Percentiles rank a stretch among this genome's conserved stretches.
phyloP scores from a whole-genome alignment of 2,888 invertebrate species.

The Apamea anceps region DNA sequence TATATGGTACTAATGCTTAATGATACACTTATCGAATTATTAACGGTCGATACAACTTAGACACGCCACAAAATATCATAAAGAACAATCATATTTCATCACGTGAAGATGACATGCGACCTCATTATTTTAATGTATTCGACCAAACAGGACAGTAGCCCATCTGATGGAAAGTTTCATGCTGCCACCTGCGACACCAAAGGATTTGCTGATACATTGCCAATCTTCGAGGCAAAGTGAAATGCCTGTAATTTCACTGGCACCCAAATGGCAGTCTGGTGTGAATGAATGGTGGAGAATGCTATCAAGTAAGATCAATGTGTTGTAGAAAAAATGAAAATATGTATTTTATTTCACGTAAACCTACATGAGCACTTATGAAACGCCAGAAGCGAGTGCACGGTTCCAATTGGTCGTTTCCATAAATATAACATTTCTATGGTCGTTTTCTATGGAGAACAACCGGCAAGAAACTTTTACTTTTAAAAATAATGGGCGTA shows the following conservation, averaged over 20 bases:
- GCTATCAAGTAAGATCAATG: not conserved
- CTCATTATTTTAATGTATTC: constrained; percentile 3
- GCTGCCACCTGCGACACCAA: not conserved
- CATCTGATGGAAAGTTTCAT: not conserved
- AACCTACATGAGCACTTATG: not conserved
- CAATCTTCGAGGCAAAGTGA: constrained; percentile 3
- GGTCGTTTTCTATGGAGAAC: not conserved
- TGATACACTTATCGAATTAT: constrained; percentile 14
- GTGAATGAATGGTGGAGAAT: not conserved
- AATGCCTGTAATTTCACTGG: not conserved
- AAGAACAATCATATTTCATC: not conserved
- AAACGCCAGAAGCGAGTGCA: not conserved
- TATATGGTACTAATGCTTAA: not conserved
- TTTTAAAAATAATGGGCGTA: not conserved
- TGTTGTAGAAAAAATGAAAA: not conserved
- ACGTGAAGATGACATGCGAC: not conserved
- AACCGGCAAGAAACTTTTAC: no score
- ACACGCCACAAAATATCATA: not conserved
- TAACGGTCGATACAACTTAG: not conserved
- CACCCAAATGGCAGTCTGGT: not conserved
- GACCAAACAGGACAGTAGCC: not conserved
- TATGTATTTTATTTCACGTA: not conserved
- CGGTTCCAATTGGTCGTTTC: not conserved
- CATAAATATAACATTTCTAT: not conserved
- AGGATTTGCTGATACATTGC: constrained; percentile 7